Conservation (phyloP, 2,113 vertebrate genomes). For the Anarrhichthys ocellatus region DNA sequence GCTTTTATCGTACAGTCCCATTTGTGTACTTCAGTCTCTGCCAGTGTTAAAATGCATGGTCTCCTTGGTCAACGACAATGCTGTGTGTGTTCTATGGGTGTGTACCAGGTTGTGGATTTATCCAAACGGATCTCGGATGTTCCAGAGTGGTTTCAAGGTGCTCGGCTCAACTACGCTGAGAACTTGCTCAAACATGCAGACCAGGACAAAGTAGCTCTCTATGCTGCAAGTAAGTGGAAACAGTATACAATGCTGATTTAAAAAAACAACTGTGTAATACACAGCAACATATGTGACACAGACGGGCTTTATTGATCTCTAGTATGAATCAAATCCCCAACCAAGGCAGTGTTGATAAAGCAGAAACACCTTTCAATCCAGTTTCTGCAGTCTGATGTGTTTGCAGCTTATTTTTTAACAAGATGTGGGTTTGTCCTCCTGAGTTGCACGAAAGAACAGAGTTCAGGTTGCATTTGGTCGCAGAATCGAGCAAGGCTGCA, state of each 20-base stretch:
- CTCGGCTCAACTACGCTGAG: constrained; percentile 94
- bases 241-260: neutral
- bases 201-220: constrained; percentile 93
- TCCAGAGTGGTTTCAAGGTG: constrained; percentile 95
- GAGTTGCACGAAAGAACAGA: neutral
- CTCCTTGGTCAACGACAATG: neutral
- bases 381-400: neutral
- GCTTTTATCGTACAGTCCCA: neutral
- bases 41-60: neutral
- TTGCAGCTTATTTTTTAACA: neutral
- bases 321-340: neutral
- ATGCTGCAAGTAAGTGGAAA: constrained; percentile 89
- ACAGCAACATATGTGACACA: too few relatives aligned
- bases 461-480: neutral
- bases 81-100: constrained; percentile 18
- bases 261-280: neutral
- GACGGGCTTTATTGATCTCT: neutral
- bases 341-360: neutral
- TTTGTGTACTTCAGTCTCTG: neutral
- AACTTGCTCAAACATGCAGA: constrained; percentile 92
- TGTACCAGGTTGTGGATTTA: constrained; percentile 88
- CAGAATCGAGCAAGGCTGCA: constrained; percentile 1
- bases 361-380: neutral
- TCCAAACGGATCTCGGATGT: constrained; percentile 90
- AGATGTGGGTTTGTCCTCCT: neutral